These are phyloP conservation scores for Poeciliopsis turrubarensis DNA, from an alignment of 2,113 vertebrate genomes.

Conservation along the genomic window DNA sequence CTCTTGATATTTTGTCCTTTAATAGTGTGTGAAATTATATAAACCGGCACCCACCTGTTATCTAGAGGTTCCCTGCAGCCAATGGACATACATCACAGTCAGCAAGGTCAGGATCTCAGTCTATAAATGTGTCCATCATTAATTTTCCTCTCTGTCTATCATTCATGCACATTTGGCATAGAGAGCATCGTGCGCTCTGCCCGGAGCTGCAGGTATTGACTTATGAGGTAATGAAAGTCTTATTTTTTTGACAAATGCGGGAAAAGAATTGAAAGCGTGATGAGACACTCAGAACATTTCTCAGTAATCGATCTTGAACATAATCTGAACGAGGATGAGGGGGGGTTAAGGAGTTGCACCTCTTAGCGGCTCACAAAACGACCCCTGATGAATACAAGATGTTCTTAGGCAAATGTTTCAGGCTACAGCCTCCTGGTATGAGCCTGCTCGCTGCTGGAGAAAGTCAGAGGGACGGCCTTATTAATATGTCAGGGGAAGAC, in stretches of 20 bases:
- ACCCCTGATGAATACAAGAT: slow-evolving; percentile 24
- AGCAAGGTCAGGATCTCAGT: slow-evolving; percentile 62
- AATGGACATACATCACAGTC: slow-evolving; percentile 67
- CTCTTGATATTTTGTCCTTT: slow-evolving; percentile 26
- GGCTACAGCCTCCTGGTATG: slow-evolving; percentile 36
- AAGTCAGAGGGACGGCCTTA: slow-evolving; percentile 23
- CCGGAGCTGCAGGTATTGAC: slow-evolving; percentile 46
- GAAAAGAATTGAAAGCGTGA: slow-evolving; percentile 45
- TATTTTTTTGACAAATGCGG: slow-evolving; percentile 53
- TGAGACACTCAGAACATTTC: slow-evolving; percentile 23
- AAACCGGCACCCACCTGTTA: slow-evolving; percentile 62
- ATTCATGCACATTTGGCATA: slow-evolving; percentile 52
- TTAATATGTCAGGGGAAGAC: slow-evolving; percentile 22
- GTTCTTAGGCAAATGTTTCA: slow-evolving; percentile 40
- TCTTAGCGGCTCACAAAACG: slow-evolving; percentile 21
- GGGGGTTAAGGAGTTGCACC: slow-evolving; percentile 15
- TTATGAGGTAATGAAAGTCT: slow-evolving; percentile 39
- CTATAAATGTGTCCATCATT: slow-evolving; percentile 74
- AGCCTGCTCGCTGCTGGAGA: slow-evolving; percentile 20
- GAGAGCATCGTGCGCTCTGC: slow-evolving; percentile 20
- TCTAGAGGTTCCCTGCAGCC: slow-evolving; percentile 48
- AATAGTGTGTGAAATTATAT: slow-evolving; percentile 60
- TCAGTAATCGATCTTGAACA: slow-evolving; percentile 26
- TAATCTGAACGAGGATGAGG: slow-evolving; percentile 19
- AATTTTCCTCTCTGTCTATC: slow-evolving; percentile 69